Base-by-base conservation (phyloP, 2,797 vertebrate species). In the Acanthurus lineatus region DNA sequence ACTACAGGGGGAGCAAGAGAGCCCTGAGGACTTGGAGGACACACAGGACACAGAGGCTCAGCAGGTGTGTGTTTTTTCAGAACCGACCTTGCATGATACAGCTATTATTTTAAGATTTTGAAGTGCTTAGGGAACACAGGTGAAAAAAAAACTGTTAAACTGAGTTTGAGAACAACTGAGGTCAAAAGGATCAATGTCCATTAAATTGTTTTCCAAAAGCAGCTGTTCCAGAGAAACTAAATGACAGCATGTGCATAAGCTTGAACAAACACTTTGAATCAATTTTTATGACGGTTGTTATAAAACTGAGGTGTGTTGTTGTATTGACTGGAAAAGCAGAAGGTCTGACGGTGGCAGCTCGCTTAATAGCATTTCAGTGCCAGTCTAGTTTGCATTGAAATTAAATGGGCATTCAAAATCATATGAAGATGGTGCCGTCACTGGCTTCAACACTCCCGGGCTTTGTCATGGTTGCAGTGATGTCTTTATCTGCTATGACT, bases 1-100 rank as follows among this genome's bases (percentile, higher is more conserved):
- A 12, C 94, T 95, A 5, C 95, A 95, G 58, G 94, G 95, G 60
- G 96, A 96, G 77, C 49, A 78, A 15, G 92, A 95, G 57, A 73
- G 81, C 67, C 81, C 87, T 2, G 89, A 84, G 57, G 88, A 93
- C 59, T 84, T 82, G 48, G 90, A 87, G 66, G 88, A 89, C 6
- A 56, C 48, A 0, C 38, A 69, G 65, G 95, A 95, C 73, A 45
- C 59, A 0, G 96, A 97, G 2, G 94, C 96, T 25, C 96, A 96
- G 79, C 96, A 97, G 78, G 97, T 98, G 91, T 90, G 95, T 90
- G 65, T 48, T 19, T 5, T 5, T 63, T n/a, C 28, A 32, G 28
- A 32, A 3, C 28, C 28, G 5, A 32, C 28, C 28, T 32, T 32
- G 28, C 28, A 32, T 32, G 28, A 42, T 47, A 64, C 49, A 17